phyloP scores from a whole-genome alignment of 2,113 vertebrate species.

The Sylvietta virens region DNA sequence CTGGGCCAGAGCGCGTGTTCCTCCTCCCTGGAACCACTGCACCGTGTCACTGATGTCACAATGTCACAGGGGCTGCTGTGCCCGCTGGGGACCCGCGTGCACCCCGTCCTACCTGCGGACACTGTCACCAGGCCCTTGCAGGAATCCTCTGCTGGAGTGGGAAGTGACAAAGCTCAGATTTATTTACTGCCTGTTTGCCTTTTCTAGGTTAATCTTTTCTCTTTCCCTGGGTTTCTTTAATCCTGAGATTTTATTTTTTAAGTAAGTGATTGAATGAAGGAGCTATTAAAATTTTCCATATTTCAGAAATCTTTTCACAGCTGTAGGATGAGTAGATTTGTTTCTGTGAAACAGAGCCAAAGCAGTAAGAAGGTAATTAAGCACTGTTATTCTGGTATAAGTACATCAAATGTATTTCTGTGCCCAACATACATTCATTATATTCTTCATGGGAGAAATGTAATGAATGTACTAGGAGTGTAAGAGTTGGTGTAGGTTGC shows the following conservation, averaged over 20 bases:
- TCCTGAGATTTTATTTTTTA: not conserved
- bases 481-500: not conserved
- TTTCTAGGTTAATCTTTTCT: not conserved
- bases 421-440: not conserved
- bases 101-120: not conserved
- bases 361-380: not conserved
- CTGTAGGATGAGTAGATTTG: not conserved
- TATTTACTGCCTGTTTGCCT: not conserved
- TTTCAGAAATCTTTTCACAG: not conserved
- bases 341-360: not conserved
- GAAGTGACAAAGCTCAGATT: not conserved
- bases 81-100: fast-evolving
- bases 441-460: not conserved
- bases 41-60: not conserved
- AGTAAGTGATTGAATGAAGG: not conserved
- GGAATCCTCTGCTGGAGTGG: not conserved
- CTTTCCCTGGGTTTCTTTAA: not conserved
- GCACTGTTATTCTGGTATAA: not conserved
- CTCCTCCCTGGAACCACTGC: not conserved
- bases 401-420: not conserved
- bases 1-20: not conserved
- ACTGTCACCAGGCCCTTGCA: fast-evolving
- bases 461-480: not conserved
- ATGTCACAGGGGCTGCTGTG: not conserved
- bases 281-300: not conserved